These are phyloP conservation scores for Elegia similella DNA, from an alignment of 2,888 invertebrate species.

Conservation along the genomic window DNA sequence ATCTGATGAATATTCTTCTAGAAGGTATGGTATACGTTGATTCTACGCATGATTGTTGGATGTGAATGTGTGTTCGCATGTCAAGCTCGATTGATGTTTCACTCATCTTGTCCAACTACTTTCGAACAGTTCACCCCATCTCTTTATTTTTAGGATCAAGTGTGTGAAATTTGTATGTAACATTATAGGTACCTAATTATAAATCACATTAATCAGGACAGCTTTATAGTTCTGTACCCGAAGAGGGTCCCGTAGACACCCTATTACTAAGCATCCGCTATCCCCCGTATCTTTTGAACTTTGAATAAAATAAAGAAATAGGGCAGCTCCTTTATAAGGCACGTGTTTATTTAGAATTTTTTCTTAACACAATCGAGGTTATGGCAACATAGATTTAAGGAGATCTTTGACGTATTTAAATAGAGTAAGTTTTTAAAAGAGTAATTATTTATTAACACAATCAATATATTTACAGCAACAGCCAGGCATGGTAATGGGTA, in stretches of 20 bases:
- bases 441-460: not conserved
- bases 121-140: not conserved
- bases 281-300: no score
- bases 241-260: no score
- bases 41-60: constrained; percentile 25
- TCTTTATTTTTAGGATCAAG: not conserved
- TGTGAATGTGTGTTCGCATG: constrained; percentile 28
- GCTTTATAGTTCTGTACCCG: no score
- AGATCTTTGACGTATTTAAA: not conserved
- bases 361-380: no score
- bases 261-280: no score
- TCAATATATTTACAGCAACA: constrained; percentile 59
- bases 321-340: no score
- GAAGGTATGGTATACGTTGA: constrained; percentile 18
- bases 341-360: not conserved
- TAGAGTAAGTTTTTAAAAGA: not conserved
- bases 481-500: constrained; percentile 76
- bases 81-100: constrained; percentile 5
- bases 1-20: not conserved
- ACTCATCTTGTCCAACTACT: not conserved
- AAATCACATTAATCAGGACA: no score
- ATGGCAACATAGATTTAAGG: no score
- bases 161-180: not conserved
- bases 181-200: no score
- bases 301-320: no score